Evolutionary conservation across 2,113 vertebrate genomes (phyloP).

Genomic region (Paradoxurus hermaphroditus): DNA sequence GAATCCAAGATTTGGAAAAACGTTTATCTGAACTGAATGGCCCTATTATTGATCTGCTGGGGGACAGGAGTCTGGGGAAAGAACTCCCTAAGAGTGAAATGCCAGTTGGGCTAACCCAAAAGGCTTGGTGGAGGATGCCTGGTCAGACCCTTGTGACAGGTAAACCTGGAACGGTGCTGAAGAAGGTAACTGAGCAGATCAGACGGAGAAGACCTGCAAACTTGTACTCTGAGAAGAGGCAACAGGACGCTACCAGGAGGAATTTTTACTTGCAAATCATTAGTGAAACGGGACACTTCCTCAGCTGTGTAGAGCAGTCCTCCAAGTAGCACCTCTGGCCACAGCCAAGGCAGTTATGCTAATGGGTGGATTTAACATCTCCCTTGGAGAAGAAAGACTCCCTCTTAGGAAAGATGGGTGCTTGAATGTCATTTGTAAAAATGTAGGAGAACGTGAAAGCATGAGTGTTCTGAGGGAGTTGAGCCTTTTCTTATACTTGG

Average conservation of each 20-base stretch:
- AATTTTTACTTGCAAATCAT: neutral
- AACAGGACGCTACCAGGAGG: neutral
- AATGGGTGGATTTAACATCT: neutral
- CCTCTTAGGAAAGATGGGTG: neutral
- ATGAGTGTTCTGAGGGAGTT: neutral
- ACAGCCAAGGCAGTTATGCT: neutral
- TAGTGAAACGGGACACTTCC: neutral
- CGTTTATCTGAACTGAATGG: neutral
- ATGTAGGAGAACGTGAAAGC: fast-evolving
- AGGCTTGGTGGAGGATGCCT: neutral
- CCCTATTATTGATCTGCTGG: neutral
- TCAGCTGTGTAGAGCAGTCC: neutral
- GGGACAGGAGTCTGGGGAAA: neutral
- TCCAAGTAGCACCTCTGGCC: neutral
- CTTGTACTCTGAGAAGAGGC: neutral
- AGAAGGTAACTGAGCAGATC: neutral
- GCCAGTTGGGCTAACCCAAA: neutral
- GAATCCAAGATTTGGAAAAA: neutral
- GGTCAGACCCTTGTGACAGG: neutral
- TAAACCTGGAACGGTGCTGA: fast-evolving
- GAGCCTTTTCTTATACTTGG: neutral
- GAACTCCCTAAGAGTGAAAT: neutral
- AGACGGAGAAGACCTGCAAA: neutral
- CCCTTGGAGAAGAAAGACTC: neutral
- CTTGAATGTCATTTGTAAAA: neutral